Evolutionary conservation across 92 coral and sea anemone species (phyloP).

Genomic region (Anthopleura xanthogrammica): DNA sequence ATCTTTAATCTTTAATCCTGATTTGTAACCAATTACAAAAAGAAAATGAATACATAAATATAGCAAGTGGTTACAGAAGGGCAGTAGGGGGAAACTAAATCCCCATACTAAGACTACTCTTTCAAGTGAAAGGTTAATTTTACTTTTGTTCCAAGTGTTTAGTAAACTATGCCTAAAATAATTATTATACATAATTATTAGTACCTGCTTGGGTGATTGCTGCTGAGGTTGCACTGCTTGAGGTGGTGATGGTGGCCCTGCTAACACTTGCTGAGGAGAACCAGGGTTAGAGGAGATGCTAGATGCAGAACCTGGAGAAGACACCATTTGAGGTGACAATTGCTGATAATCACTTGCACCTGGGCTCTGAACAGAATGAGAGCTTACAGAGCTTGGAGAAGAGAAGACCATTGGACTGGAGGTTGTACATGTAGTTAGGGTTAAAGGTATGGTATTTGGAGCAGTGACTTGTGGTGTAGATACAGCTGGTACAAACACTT

Average conservation of each 20-base stretch:
- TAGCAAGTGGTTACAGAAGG: too few relatives aligned
- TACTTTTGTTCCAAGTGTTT: too few relatives aligned
- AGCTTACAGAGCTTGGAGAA: slow-evolving; percentile 19
- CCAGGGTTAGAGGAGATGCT: slow-evolving; percentile 68
- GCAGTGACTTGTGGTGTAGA: background rate
- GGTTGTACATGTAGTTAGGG: background rate
- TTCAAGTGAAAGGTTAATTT: too few relatives aligned
- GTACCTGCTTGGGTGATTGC: slow-evolving; percentile 16
- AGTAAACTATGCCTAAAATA: too few relatives aligned
- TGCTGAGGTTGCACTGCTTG: slow-evolving; percentile 38
- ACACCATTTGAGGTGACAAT: slow-evolving; percentile 48
- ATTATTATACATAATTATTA: background rate
- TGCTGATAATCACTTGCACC: slow-evolving; percentile 30
- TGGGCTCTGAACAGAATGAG: slow-evolving; percentile 37
- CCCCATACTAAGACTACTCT: too few relatives aligned
- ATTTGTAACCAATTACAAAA: too few relatives aligned
- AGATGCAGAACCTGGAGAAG: slow-evolving; percentile 66
- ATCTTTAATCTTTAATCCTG: too few relatives aligned
- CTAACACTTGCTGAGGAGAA: slow-evolving; percentile 72
- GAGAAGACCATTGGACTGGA: slow-evolving; percentile 14
- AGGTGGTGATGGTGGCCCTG: slow-evolving; percentile 55
- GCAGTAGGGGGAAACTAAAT: too few relatives aligned
- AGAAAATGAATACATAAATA: too few relatives aligned
- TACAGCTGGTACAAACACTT: slow-evolving; percentile 2
- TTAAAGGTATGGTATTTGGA: background rate